These are phyloP conservation scores for Fregetta grallaria DNA, from an alignment of 2,113 vertebrate species.

Conservation along the genomic window DNA sequence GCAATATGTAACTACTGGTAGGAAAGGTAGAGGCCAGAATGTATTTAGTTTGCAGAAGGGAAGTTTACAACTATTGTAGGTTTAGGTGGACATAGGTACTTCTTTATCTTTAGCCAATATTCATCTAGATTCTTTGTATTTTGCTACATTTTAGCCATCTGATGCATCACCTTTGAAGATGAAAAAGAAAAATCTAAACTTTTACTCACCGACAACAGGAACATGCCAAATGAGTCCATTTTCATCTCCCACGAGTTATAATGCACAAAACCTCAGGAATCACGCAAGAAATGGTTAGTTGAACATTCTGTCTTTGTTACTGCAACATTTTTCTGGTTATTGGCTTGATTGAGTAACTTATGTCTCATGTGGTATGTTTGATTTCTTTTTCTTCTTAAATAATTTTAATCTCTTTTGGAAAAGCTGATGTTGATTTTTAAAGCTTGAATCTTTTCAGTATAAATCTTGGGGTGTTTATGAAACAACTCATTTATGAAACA, in stretches of 20 bases:
- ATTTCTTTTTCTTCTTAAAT: not conserved
- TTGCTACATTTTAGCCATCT: constrained; percentile 23
- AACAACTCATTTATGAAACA: not conserved
- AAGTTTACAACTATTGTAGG: not conserved
- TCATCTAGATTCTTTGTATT: not conserved
- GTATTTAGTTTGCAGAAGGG: not conserved
- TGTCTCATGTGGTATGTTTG: not conserved
- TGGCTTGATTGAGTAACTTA: constrained; percentile 23
- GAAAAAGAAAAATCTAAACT: not conserved
- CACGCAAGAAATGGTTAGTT: constrained; percentile 66
- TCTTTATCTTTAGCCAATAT: not conserved
- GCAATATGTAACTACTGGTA: too few species aligned
- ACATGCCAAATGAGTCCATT: constrained; percentile 68
- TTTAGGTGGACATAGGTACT: not conserved
- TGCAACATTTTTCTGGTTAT: constrained; percentile 15
- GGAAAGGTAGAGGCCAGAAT: not conserved
- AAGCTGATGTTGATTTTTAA: not conserved
- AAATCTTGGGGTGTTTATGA: not conserved
- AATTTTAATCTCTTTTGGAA: not conserved
- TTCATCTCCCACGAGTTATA: constrained; percentile 29
- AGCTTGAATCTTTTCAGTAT: not conserved
- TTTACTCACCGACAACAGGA: constrained; percentile 78
- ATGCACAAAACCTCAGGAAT: not conserved
- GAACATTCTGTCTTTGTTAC: not conserved
- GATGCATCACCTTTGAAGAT: not conserved